Conservation (phyloP, 2,797 vertebrate species). For the Melanotaenia maccullochi region DNA sequence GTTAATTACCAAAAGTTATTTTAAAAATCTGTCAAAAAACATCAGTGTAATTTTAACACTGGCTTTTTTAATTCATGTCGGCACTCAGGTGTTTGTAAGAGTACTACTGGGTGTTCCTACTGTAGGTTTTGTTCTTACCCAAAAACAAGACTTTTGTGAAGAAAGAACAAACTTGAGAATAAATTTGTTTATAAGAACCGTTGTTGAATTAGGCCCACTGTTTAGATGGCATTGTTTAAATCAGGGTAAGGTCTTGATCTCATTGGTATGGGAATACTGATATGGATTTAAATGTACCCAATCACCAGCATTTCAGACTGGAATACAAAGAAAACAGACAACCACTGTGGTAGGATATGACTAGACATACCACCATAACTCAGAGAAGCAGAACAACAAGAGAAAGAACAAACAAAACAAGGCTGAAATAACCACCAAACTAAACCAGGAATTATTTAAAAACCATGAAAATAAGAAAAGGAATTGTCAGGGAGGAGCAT, state of each 20-base stretch:
- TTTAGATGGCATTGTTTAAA: not conserved
- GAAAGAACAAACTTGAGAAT: too few relatives aligned
- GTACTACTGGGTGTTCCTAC: too few relatives aligned
- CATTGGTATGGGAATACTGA: not conserved
- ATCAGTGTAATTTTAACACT: too few relatives aligned
- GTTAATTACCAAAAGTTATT: too few relatives aligned
- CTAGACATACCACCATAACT: conserved; percentile 51
- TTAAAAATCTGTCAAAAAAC: too few relatives aligned
- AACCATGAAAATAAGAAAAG: conserved; percentile 24
- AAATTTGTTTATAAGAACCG: too few relatives aligned
- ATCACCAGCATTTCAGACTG: not conserved
- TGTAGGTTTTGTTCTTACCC: too few relatives aligned
- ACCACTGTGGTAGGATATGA: conserved; percentile 53
- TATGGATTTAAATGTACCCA: not conserved
- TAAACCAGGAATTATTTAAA: conserved; percentile 55
- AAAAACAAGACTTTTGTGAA: too few relatives aligned
- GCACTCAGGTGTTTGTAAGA: too few relatives aligned
- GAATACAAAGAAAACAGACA: conserved; percentile 37
- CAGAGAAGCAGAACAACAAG: conserved; percentile 38
- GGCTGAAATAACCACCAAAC: conserved; percentile 53
- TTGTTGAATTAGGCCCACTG: not conserved
- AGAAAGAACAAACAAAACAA: conserved; percentile 49
- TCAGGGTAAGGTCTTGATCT: not conserved
- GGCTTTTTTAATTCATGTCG: too few relatives aligned
- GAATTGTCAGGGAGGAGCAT: conserved; percentile 3